These are phyloP conservation scores for Platynereis dumerilii DNA, from an alignment of 2,888 invertebrate species.

Conservation along the genomic window DNA sequence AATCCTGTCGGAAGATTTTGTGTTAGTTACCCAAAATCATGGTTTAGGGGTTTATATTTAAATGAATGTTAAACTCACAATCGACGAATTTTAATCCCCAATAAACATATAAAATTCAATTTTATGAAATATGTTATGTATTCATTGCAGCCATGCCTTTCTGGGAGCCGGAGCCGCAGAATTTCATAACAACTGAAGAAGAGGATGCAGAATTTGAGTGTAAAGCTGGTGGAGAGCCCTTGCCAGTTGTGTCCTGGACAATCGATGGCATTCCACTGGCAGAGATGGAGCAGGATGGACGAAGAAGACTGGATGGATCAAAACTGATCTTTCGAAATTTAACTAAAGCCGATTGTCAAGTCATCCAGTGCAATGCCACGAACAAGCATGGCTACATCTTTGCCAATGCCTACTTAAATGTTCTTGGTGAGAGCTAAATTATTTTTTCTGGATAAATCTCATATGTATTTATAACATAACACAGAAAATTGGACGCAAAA, in stretches of 20 bases:
- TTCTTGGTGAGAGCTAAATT: constrained; percentile 71
- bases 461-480: no score
- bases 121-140: no score
- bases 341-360: constrained; percentile 72
- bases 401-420: constrained; percentile 96
- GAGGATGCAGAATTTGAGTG: constrained; percentile 87
- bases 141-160: constrained; percentile 72
- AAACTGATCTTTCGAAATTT: constrained; percentile 76
- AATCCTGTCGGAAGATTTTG: no score
- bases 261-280: constrained; percentile 84
- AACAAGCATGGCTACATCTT: constrained; percentile 96
- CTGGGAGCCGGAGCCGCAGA: constrained; percentile 87
- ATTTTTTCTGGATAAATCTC: no score
- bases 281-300: background rate
- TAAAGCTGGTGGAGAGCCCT: constrained; percentile 86
- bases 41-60: no score
- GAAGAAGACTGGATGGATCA: constrained; percentile 15
- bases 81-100: no score
- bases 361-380: constrained; percentile 98
- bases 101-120: no score
- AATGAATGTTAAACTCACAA: no score
- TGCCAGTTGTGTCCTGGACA: constrained; percentile 90
- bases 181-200: constrained; percentile 87
- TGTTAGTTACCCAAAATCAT: no score
- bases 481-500: no score